Conservation (phyloP, 2,888 invertebrate genomes). For the Melieria crassipennis region DNA sequence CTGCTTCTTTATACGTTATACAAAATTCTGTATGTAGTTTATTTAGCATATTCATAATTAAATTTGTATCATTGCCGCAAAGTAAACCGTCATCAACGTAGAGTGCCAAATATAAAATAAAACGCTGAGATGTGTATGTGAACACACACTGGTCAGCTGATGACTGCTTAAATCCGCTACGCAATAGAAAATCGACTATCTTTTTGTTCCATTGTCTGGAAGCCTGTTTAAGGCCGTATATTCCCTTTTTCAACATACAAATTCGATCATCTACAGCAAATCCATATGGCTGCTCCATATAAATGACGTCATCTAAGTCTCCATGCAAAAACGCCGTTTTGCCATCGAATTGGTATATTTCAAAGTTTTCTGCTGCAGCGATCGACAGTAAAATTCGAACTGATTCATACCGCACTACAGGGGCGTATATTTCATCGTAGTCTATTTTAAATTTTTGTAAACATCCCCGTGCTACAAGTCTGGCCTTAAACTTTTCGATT, state of each 20-base stretch:
- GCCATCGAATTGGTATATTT: slow-evolving; percentile 42
- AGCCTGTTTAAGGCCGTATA: slow-evolving; percentile 41
- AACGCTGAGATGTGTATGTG: slow-evolving; percentile 12
- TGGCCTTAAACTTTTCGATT: slow-evolving; percentile 32
- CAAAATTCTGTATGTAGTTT: slow-evolving; percentile 25
- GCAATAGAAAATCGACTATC: slow-evolving; percentile 32
- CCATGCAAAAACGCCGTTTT: slow-evolving; percentile 45
- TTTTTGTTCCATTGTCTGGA: slow-evolving; percentile 37
- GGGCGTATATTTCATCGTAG: slow-evolving; percentile 37
- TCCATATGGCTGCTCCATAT: slow-evolving; percentile 43
- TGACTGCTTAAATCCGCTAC: slow-evolving; percentile 36
- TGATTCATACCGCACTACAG: slow-evolving; percentile 34
- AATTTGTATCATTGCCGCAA: slow-evolving; percentile 30
- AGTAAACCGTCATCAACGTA: slow-evolving; percentile 46
- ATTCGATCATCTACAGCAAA: slow-evolving; percentile 37
- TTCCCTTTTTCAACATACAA: slow-evolving; percentile 39
- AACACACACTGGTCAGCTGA: slow-evolving; percentile 38
- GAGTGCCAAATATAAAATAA: slow-evolving; percentile 4
- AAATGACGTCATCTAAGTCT: slow-evolving; percentile 36
- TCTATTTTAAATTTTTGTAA: slow-evolving; percentile 42
- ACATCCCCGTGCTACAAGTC: slow-evolving; percentile 37
- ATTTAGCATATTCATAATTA: slow-evolving; percentile 14
- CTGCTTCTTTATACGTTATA: slow-evolving; percentile 30
- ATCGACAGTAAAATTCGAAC: slow-evolving; percentile 38
- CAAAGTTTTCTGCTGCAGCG: slow-evolving; percentile 34